A percentile compares a stretch with the other conserved stretches of the same genome.
These are phyloP conservation scores for Onychorhynchus coronatus DNA, from an alignment of 2,113 vertebrate genomes.

Conservation along the genomic window DNA sequence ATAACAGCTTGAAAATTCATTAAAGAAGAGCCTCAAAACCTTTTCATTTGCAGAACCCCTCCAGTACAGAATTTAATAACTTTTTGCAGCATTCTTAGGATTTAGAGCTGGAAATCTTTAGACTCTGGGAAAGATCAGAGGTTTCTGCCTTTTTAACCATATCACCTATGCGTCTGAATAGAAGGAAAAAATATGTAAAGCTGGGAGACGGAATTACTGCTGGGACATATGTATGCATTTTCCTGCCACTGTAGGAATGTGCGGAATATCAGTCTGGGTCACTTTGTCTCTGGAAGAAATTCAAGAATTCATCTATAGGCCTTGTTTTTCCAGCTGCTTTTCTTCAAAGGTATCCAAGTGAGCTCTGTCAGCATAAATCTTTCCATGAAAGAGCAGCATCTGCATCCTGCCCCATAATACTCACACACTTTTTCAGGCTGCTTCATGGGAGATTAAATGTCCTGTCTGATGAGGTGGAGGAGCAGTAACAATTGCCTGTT, in stretches of 20 bases:
- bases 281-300: background rate
- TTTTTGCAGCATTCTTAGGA: background rate
- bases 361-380: background rate
- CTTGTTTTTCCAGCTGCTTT: conserved; percentile 28
- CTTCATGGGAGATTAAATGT: background rate
- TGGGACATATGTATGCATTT: background rate
- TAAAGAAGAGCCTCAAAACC: background rate
- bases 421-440: background rate
- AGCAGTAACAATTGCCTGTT: background rate
- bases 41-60: background rate
- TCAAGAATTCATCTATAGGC: background rate
- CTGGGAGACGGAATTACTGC: background rate
- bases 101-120: background rate
- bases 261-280: background rate
- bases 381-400: background rate
- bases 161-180: background rate
- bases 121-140: background rate
- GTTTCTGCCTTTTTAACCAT: background rate
- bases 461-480: background rate
- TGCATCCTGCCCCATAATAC: background rate
- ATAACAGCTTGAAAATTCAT: background rate
- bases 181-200: background rate
- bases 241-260: background rate
- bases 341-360: background rate
- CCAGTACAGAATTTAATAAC: background rate